Conservation (phyloP, 2,888 invertebrate genomes). For the Tiphia femorata region DNA sequence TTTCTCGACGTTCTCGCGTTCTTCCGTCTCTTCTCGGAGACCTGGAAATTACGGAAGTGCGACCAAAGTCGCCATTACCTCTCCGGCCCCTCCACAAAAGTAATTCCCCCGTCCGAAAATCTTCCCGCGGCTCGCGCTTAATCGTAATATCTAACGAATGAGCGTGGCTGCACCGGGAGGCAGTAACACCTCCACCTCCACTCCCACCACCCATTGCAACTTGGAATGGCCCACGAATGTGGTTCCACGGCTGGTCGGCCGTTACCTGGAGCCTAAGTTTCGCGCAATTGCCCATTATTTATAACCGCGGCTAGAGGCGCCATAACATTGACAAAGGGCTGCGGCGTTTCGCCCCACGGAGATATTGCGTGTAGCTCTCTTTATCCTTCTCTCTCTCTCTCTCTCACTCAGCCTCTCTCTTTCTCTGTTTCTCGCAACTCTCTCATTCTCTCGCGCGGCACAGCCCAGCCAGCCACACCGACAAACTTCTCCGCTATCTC, state of each 20-base stretch:
- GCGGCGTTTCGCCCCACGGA: slow-evolving; percentile 52
- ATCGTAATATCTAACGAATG: slow-evolving; percentile 27
- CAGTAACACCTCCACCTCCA: slow-evolving; percentile 39
- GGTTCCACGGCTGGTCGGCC: slow-evolving; percentile 34
- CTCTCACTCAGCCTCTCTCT: slow-evolving; percentile 15
- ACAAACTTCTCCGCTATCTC: slow-evolving; percentile 35
- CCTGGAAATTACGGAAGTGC: no score
- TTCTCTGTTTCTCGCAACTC: not conserved
- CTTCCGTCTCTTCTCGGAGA: no score
- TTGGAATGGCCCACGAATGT: slow-evolving; percentile 36
- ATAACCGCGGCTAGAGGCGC: slow-evolving; percentile 55
- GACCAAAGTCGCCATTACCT: no score
- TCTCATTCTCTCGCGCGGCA: slow-evolving; percentile 1
- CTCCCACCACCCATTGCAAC: slow-evolving; percentile 13
- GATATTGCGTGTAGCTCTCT: slow-evolving; percentile 51
- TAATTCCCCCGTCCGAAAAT: no score
- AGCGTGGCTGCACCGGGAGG: slow-evolving; percentile 25
- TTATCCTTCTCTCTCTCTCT: slow-evolving; percentile 14
- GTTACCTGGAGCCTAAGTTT: slow-evolving; percentile 44
- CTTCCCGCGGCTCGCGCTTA: slow-evolving; percentile 1
- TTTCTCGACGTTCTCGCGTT: no score
- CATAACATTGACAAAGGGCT: slow-evolving; percentile 66
- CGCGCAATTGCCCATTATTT: slow-evolving; percentile 64
- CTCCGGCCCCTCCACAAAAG: no score
- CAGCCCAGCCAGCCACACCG: slow-evolving; percentile 22